A percentile compares a stretch with the other conserved stretches of the same genome.
These are phyloP conservation scores for Loriculus beryllinus DNA, from an alignment of 2,797 vertebrate species.

Conservation along the genomic window DNA sequence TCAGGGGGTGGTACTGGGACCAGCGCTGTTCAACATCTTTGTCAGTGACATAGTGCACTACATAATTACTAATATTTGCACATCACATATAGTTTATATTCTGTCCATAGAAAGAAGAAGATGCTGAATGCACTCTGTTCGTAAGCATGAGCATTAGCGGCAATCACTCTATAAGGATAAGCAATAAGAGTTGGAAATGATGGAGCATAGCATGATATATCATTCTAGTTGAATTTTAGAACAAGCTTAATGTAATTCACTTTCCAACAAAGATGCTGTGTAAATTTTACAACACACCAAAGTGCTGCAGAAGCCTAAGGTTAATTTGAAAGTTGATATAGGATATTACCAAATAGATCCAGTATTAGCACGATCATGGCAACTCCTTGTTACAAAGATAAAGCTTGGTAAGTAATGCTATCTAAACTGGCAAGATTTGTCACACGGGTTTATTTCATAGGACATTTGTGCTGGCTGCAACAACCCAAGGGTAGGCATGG, in stretches of 20 bases:
- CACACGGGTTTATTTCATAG: background rate
- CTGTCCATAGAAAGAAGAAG: background rate
- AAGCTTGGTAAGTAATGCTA: background rate
- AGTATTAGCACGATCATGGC: background rate
- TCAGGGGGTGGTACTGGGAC: background rate
- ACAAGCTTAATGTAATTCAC: background rate
- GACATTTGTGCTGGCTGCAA: background rate
- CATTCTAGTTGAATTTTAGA: background rate
- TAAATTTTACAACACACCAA: background rate
- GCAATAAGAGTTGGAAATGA: background rate
- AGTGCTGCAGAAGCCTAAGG: background rate
- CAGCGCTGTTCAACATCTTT: background rate
- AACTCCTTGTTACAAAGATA: background rate
- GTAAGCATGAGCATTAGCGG: background rate
- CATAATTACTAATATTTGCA: background rate
- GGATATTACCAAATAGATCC: background rate
- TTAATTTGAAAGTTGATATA: background rate
- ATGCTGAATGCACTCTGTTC: background rate
- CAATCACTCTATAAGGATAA: background rate
- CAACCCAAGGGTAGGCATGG: background rate
- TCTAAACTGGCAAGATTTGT: background rate
- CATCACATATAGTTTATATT: background rate
- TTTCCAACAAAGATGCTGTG: background rate
- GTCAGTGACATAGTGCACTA: background rate
- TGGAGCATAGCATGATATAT: background rate